Percentiles rank a stretch among this genome's conserved stretches.
Conservation (phyloP, 2,113 vertebrate species). For the Mastomys natalensis region DNA sequence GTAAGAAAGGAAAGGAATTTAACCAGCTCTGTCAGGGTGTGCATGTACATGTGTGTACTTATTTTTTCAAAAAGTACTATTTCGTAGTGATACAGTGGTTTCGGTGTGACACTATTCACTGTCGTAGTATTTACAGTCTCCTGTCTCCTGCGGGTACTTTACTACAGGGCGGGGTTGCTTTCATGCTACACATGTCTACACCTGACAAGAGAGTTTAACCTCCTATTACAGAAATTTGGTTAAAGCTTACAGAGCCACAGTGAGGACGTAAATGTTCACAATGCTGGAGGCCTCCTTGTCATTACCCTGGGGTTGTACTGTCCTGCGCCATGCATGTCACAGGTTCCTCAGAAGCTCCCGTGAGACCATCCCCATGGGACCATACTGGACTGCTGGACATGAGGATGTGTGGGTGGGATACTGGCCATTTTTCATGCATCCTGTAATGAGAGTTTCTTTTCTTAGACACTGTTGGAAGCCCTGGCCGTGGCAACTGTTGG, state of each 20-base stretch:
- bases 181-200: not conserved
- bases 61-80: not conserved
- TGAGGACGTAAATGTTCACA: conserved; percentile 48
- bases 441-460: conserved; percentile 66
- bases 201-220: not conserved
- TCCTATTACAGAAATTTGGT: conserved; percentile 49
- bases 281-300: not conserved
- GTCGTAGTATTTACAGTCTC: not conserved
- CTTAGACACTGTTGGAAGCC: conserved; percentile 94
- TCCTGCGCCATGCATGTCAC: not conserved
- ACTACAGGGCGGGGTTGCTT: conserved; percentile 32
- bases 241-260: conserved; percentile 23
- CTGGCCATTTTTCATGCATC: not conserved
- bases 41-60: accelerated
- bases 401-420: not conserved
- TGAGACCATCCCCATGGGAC: not conserved
- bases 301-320: not conserved
- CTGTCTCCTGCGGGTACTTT: not conserved
- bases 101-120: not conserved
- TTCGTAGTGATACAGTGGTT: not conserved
- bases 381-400: conserved; percentile 24
- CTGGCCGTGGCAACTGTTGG: conserved; percentile 92
- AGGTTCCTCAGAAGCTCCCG: conserved; percentile 8
- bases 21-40: not conserved
- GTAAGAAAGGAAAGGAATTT: not conserved